Evolutionary conservation across 2,888 invertebrate genomes (phyloP).

Genomic region (Phoenoteleia sp.): DNA sequence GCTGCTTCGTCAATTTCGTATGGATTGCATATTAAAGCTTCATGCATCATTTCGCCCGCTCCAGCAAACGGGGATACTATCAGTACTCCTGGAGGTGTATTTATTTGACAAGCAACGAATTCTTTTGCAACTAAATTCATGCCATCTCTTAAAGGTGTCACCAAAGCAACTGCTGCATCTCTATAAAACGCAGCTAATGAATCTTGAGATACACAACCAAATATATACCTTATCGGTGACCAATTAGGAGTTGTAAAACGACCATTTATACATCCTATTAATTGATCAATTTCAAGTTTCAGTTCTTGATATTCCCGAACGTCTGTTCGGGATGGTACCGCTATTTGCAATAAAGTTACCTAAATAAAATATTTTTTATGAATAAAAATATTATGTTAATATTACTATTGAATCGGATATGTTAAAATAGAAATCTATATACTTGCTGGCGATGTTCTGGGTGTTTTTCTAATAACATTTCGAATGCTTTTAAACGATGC

Average conservation of each 20-base stretch:
- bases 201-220: slow-evolving; percentile 95
- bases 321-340: slow-evolving; percentile 96
- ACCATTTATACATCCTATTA: slow-evolving; percentile 96
- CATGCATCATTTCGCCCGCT: slow-evolving; percentile 98
- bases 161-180: slow-evolving; percentile 95
- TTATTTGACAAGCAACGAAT: slow-evolving; percentile 97
- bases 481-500: slow-evolving; percentile 94
- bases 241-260: slow-evolving; percentile 96
- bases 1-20: slow-evolving; percentile 96
- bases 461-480: slow-evolving; percentile 93
- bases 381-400: not conserved
- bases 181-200: slow-evolving; percentile 95
- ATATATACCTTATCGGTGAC: slow-evolving; percentile 97
- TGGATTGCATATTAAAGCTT: slow-evolving; percentile 95
- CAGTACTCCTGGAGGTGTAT: slow-evolving; percentile 94
- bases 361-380: slow-evolving; percentile 64
- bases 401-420: too few relatives aligned
- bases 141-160: slow-evolving; percentile 95
- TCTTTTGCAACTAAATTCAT: slow-evolving; percentile 98
- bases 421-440: too few relatives aligned
- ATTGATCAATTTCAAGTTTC: slow-evolving; percentile 96
- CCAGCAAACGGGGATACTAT: slow-evolving; percentile 97
- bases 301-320: slow-evolving; percentile 96
- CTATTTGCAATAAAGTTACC: slow-evolving; percentile 92
- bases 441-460: slow-evolving; percentile 95